Evolutionary conservation across 2,888 invertebrate genomes (phyloP), one percentile per base, ranked within the genome.

Genomic region (Parnassius orleans): DNA sequence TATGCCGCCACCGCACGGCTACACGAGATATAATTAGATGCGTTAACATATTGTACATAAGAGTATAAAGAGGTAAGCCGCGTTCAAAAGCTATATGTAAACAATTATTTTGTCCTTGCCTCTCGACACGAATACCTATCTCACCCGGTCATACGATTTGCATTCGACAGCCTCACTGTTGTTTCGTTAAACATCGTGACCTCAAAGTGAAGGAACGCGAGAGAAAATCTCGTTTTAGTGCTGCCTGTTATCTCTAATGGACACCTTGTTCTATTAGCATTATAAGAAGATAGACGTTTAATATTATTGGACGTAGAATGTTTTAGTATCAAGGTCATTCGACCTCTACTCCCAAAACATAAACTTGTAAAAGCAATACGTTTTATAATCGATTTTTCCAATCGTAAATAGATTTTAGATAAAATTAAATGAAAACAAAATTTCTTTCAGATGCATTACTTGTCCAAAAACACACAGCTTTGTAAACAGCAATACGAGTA

Each of bases 101-200:
- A 64, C 58, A 58, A 55, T 54, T 24, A 58, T 63, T 63, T 69
- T 70, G 80, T 78, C 79, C 80, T 79, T 80, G 81, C 63, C 59
- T 65, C 69, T 67, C 70, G 72, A 65, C 73, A 73, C 72, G 72
- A 78, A 79, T 81, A 72, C 76, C 78, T 75, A 71, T 72, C 72
- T 47, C 67, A 65, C 65, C 71, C 65, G 71, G 69, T 77, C 74
- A 77, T 71, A 64, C 51, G 65, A 77, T 79, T 78, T 77, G 73
- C 77, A 78, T 78, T 72, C 61, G 70, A 69, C 72, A 71, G 70
- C 66, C 66, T 68, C 69, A 71, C 67, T 66, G 68, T 69, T 68
- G 66, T 67, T 68, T 66, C 64, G 56, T 58, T 50, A 53, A 59
- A 61, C 53, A 59, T 61, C 67, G 63, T 77, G 78, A 78, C 80